Base-by-base conservation (phyloP, 2,888 invertebrate species). In the Ectemnius cavifrons region DNA sequence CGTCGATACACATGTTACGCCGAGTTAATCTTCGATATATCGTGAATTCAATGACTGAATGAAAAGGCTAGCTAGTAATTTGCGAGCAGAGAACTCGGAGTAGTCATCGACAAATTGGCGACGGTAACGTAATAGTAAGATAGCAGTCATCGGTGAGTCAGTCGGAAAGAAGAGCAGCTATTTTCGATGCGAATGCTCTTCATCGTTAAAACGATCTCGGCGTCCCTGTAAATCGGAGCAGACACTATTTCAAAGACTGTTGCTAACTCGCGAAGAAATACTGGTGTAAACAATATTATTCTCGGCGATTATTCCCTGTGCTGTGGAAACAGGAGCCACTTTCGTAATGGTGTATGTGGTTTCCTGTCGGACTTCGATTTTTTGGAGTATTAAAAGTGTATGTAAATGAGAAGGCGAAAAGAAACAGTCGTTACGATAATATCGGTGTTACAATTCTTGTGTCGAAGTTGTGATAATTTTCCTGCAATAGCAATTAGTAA, bases 161-260 rank as follows among this genome's bases (percentile, higher is more conserved):
- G 37, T 18, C 37, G 37, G 58, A 45, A 62, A 62, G 57, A n/a
- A 16, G 56, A 66, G 28, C 73, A 68, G 80, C 80, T 85, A 84
- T 85, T 85, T 84, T 80, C 73, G 82, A 82, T 61, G 77, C 73
- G 74, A 76, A 80, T 65, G 4, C 52, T 52, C n/a, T 52, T 52
- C 14, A 52, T 16, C 66, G 49, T 65, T 72, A n/a, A 59, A 64
- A 66, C 71, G 58, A 58, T 56, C 63, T 67, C 46, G 13, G 58
- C 66, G 60, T 16, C 74, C 62, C 27, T 8, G 68, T 62, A 77
- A 75, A 77, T 71, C 52, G 16, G 66, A n/a, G 57, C 45, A 37
- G 57, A 46, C 57, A 73, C 73, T 80, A 78, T 52, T 52, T 16
- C 52, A 16, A 52, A 14, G 37, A 13, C 52, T 16, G 52, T 13